Base-by-base conservation (phyloP, 2,797 vertebrate genomes). In the Buphagus erythrorhynchus region DNA sequence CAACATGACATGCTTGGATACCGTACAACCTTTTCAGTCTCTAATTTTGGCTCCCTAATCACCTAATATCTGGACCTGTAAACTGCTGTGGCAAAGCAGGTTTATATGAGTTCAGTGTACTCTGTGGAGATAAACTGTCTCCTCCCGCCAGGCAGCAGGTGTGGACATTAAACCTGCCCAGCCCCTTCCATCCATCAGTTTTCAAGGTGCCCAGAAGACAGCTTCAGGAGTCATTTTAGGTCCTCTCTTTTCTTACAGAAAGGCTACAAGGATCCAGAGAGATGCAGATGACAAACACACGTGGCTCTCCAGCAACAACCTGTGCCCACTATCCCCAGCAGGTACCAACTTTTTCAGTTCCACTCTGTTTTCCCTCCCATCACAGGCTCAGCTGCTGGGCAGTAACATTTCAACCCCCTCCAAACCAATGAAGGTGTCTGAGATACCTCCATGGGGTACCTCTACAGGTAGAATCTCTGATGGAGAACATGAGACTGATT, bases 31-130 rank as follows among this genome's bases (percentile, higher is more conserved):
- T 83, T 85, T 93, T 76, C 45, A 78, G 54, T 38, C 63, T 66
- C 89, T 92, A 83, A 77, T 71, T 95, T 49, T 95, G 78, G 57
- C 57, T 91, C 72, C 59, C 55, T 73, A 43, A 38, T 69, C n/a
- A 4, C 28, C 76, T 75, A 33, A 46, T 84, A 84, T 71, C 67
- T 90, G 85, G 46, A 65, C 58, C 19, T 73, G 59, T 74, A 90
- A 82, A 93, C 45, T 75, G 59, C 57, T 69, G 48, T 38, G n/a
- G 48, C 2, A 10, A 57, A 84, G 63, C 40, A 83, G 57, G 54
- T 88, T 91, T 74, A 52, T 10, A 33, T 0, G 5, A 68, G 67
- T 58, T 88, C 63, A 74, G 35, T 5, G 20, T 1, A 1, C 55
- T 76, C 82, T 85, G 26, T 6, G 10, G 31, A 77, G 42, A 87